A percentile compares a stretch with the other conserved stretches of the same genome.
Conservation (phyloP, 1,140 invertebrate species). For the Harlomillsia oculata region DNA sequence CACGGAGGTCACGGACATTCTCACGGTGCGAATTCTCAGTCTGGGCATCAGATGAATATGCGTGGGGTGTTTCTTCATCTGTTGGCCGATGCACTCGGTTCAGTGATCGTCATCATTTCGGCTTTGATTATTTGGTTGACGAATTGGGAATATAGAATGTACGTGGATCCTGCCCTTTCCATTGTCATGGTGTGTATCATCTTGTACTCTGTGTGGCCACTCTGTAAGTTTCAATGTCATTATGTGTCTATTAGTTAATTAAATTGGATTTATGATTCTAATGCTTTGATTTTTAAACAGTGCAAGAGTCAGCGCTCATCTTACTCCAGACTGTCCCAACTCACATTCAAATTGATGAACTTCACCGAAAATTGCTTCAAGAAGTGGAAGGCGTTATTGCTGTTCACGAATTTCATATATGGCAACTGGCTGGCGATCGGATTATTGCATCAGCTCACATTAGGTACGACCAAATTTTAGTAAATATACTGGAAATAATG, state of each 20-base stretch:
- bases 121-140: conserved; percentile 81
- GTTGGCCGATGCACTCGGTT: conserved; percentile 80
- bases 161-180: conserved; percentile 89
- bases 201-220: conserved; percentile 71
- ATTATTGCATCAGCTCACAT: conserved; percentile 91
- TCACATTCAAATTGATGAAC: conserved; percentile 59
- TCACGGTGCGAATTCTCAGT: not conserved
- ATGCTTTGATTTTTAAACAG: too few relatives aligned
- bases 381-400: conserved; percentile 82
- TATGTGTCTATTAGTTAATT: too few relatives aligned
- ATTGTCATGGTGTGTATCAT: conserved; percentile 70
- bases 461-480: conserved; percentile 49
- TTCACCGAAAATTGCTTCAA: conserved; percentile 69
- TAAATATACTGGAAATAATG: conserved; percentile 6
- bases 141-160: conserved; percentile 63
- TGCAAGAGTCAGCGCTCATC: conserved; percentile 42
- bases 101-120: conserved; percentile 91
- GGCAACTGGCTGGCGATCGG: conserved; percentile 82
- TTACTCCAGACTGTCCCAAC: conserved; percentile 45
- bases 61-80: conserved; percentile 94
- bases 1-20: not conserved
- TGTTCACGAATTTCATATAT: conserved; percentile 89
- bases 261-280: too few relatives aligned
- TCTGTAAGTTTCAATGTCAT: too few relatives aligned
- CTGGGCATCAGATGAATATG: conserved; percentile 83